Evolutionary conservation across 2,113 vertebrate genomes (phyloP), one percentile per base, ranked within the genome.

Genomic region (Tenebrosternarchus preto): DNA sequence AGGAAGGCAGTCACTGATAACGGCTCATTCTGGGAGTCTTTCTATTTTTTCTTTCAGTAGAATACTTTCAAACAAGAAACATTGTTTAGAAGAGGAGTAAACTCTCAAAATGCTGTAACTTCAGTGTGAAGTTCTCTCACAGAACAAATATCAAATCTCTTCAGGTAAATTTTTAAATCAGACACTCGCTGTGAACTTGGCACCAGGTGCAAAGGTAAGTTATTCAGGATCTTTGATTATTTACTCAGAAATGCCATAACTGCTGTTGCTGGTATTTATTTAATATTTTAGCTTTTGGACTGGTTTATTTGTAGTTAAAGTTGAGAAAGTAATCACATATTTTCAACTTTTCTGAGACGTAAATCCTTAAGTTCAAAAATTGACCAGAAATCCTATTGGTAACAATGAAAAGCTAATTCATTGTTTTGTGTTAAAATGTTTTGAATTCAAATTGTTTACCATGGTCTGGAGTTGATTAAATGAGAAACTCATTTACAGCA

Each of bases 201-300:
- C 29, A 20, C 27, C 61, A 39, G 64, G 31, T 67, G 31, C 69
- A 20, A 53, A 72, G 69, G 69, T 55, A 29, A 72, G 69, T 29
- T 4, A 20, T 22, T 46, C 11, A 17, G 24, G 60, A 27, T 16
- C 22, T 24, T 60, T 59, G 5, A 7, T 63, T 17, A 15, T 63
- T 29, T 61, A 8, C 11, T 61, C 24, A 12, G 2, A 25, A 25
- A 25, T 61, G 22, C 22, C 59, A 59, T 1, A 24, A 57, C 27
- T 64, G 25, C 27, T 29, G 2, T 3, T 8, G 29, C 19, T 20
- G 22, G 0, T 66, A 11, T 5, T 66, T 66, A 16, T 33, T 66
- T 8, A 27, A 19, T 64, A 15, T 15, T 63, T 24, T 19, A 64
- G 11, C 15, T 31, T 1, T 64, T 29, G 7, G 17, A 12, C 8